These are phyloP conservation scores for Microctenopoma stevenorrisi DNA, from an alignment of 2,797 vertebrate species.

Conservation along the genomic window DNA sequence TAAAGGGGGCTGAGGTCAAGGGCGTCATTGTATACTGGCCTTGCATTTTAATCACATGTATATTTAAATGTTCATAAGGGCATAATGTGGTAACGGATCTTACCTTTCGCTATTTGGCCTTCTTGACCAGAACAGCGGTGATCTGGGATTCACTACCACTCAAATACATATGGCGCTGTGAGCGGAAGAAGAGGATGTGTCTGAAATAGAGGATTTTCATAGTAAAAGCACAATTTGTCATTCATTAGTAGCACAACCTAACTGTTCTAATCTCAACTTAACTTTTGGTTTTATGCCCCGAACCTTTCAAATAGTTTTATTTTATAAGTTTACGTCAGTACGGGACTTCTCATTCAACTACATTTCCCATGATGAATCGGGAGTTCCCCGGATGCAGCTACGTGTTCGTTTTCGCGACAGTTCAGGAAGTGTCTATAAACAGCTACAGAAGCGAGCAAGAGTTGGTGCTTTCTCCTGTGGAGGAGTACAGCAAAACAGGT, in stretches of 20 bases:
- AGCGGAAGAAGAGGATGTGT: constrained; percentile 31
- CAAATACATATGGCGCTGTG: constrained; percentile 31
- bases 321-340: neutral
- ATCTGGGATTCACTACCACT: constrained; percentile 24
- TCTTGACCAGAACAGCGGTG: constrained; percentile 86
- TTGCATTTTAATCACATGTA: neutral
- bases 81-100: constrained; percentile 8
- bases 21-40: accelerated
- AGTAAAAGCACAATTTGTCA: constrained; percentile 35
- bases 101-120: constrained; percentile 89
- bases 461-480: constrained; percentile 34
- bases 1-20: constrained; percentile 19
- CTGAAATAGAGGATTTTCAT: neutral
- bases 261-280: too few species aligned
- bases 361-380: constrained; percentile 59
- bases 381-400: constrained; percentile 61
- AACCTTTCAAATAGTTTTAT: too few species aligned
- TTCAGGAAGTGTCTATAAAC: constrained; percentile 61
- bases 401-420: constrained; percentile 71
- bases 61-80: accelerated
- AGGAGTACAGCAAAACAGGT: constrained; percentile 53
- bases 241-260: too few species aligned
- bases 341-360: constrained; percentile 23
- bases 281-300: too few species aligned
- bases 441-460: constrained; percentile 33